Evolutionary conservation across 2,113 vertebrate genomes (phyloP).

Genomic region (Oncorhynchus keta): DNA sequence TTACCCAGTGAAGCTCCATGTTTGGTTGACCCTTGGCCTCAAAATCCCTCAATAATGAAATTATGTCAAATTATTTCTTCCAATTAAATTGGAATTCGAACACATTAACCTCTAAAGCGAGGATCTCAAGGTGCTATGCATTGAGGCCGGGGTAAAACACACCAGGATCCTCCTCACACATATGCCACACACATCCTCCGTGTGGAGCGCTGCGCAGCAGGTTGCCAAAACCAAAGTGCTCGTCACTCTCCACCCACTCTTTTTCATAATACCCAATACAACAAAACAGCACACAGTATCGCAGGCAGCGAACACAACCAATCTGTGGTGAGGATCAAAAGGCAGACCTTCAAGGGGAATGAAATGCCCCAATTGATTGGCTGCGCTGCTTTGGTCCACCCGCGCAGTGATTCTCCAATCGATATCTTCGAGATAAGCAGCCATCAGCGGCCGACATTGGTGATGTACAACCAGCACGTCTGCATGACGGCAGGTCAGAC

Average conservation of each 20-base stretch:
- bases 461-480: constrained; percentile 50
- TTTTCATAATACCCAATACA: constrained; percentile 30
- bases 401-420: constrained; percentile 46
- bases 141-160: constrained; percentile 36
- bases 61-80: constrained; percentile 40
- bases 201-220: constrained; percentile 42
- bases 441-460: constrained; percentile 51
- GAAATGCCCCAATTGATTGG: constrained; percentile 71
- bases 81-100: constrained; percentile 11
- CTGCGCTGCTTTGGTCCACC: constrained; percentile 25
- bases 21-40: constrained; percentile 26
- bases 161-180: constrained; percentile 56
- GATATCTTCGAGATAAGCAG: constrained; percentile 68
- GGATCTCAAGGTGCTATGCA: constrained; percentile 61
- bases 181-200: constrained; percentile 55
- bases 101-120: constrained; percentile 46
- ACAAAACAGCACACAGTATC: constrained; percentile 17
- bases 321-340: constrained; percentile 52
- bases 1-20: constrained; percentile 47
- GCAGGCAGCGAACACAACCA: constrained; percentile 28
- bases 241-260: constrained; percentile 59
- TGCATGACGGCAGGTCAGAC: constrained; percentile 23
- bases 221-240: constrained; percentile 59
- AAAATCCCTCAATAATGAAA: constrained; percentile 41
- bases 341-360: constrained; percentile 65